Evolutionary conservation across 2,888 invertebrate genomes (phyloP), one percentile per base, ranked within the genome.

Genomic region (Camponotus fellah): DNA sequence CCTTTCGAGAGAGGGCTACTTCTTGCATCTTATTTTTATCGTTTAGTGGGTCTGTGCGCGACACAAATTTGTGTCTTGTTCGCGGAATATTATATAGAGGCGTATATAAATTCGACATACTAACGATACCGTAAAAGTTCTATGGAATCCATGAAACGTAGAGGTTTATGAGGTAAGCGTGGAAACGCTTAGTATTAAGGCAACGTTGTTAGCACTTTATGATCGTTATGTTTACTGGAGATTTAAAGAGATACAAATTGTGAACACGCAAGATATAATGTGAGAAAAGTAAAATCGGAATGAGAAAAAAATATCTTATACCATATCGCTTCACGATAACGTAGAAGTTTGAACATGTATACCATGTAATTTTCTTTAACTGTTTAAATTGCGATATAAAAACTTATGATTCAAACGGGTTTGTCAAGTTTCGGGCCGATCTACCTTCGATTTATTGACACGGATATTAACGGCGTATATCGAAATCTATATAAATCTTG

Each of bases 401-500:
- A 82, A 68, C 3, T 3, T 12, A n/a, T 37, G 77, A 49, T 60
- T 40, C 60, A 43, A 82, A 82, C 69, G 46, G 60, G 84, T 75
- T 76, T 68, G 17, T 37, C 60, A 21, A 64, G 49, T 74, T 82
- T 72, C 37, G 37, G 10, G 40, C 65, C 46, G 68, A 74, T 83
- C 72, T 68, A 80, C 77, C 87, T 56, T 83, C 71, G 68, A 87
- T 84, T 84, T 82, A 82, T 77, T 43, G 34, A 26, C 72, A 43
- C 26, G 53, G 68, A 64, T 69, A 82, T 83, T 85, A 83, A 80
- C 79, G 82, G 64, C 53, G 82, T 40, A 56, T 68, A 26, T 66
- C 14, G 64, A 53, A 72, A 82, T 83, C 32, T 56, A 49, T 83
- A 82, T 89, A 85, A 87, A 87, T 89, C 85, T 62, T 46, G 32